Evolutionary conservation across 1,140 invertebrate species (phyloP), one percentile per base, ranked within the genome.

Genomic region (Sogatella furcifera): DNA sequence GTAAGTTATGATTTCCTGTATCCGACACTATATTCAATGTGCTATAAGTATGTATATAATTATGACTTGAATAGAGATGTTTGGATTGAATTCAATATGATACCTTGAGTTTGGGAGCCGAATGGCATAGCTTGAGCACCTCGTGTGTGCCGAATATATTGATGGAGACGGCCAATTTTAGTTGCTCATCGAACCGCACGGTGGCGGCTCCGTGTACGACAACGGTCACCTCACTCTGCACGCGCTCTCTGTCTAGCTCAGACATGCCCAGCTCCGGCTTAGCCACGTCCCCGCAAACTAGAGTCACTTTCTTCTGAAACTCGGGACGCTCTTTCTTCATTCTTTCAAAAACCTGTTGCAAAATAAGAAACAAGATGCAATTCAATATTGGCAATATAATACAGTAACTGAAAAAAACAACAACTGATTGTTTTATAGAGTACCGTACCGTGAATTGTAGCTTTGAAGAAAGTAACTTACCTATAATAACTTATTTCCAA

Each of bases 191-290:
- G 61, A 87, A 86, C 65, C 80, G 78, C 0, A 87, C 81, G 0
- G 84, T 86, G 0, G 85, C 85, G 0, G 84, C 84, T 0, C 77
- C 79, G 62, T 88, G 84, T 69, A 86, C 82, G 15, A 85, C 79
- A 42, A 84, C 74, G 52, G 81, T 81, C 5, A 92, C 81, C 71
- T 89, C 77, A 1, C 81, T 76, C 13, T 69, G 66, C 5, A 81
- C 67, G 17, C 65, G 70, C 42, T 69, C 62, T 52, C 71, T 68
- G 57, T 82, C 78, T 3, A 65, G 61, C 0, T 71, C 42, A 1
- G 73, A 76, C 4, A 83, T 70, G 0, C 80, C 81, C 5, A 83
- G 67, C 14, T 69, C 70, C 15, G 75, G 73, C 15, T 69, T 61
- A 15, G 73, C 72, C 46, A 78, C 80, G 52, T 83, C 81, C 0